Percentiles rank a stretch among this genome's conserved stretches.
phyloP scores from a whole-genome alignment of 2,797 vertebrate genomes.

The Danio aesculapii region DNA sequence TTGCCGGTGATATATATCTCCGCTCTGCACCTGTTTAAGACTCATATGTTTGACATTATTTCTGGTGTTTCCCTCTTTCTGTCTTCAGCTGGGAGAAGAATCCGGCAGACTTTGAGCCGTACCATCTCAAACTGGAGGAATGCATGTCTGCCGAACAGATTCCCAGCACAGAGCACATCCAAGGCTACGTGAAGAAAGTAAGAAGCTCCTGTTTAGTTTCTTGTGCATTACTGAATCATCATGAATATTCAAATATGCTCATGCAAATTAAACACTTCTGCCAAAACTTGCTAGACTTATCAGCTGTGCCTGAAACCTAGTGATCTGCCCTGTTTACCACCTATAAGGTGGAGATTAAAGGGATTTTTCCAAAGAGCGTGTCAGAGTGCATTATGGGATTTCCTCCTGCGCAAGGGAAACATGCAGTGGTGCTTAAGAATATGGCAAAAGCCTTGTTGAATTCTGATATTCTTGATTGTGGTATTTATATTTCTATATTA shows the following conservation, averaged over 20 bases:
- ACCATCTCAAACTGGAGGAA: conserved; percentile 89
- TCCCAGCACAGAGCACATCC: conserved; percentile 88
- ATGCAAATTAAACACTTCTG: background rate
- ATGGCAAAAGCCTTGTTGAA: background rate
- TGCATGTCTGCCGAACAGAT: conserved; percentile 86
- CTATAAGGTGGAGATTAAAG: background rate
- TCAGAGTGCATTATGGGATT: background rate
- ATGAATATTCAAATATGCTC: conserved; percentile 12
- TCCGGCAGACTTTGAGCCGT: conserved; percentile 79
- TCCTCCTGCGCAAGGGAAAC: background rate
- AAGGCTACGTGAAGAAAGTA: conserved; percentile 95
- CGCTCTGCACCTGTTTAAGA: conserved; percentile 10
- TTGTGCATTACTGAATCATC: background rate
- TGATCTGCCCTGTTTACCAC: background rate
- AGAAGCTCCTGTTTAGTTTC: conserved; percentile 60
- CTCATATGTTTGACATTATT: background rate
- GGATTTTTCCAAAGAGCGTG: background rate
- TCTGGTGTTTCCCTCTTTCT: conserved; percentile 9
- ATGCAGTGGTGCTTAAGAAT: background rate
- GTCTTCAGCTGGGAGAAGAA: conserved; percentile 83
- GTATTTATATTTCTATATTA: background rate
- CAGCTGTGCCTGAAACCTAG: background rate
- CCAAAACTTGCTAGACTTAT: background rate
- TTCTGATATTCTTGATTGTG: background rate
- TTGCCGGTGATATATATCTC: background rate